Base-by-base conservation (phyloP, 92 coral and sea anemone genomes). In the Epizoanthus rinbou region DNA sequence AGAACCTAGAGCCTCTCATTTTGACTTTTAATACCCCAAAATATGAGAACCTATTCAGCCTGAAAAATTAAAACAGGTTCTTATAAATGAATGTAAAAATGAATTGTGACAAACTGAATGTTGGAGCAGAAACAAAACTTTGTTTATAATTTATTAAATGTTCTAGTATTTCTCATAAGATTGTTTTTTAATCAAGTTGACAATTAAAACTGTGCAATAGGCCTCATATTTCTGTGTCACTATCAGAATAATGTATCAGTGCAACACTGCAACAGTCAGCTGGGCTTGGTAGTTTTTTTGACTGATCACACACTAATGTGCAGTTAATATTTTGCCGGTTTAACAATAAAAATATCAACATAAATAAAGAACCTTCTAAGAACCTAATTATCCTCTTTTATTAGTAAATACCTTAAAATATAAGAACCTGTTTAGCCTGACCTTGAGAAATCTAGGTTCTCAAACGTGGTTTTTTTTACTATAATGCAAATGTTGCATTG, bases 401-500 rank as follows among this genome's bases (percentile, higher is more conserved):
- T 50, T 50, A 50, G 16, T 50, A 50, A 50, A 50, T 50, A 50
- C 54, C 54, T 10, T 50, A 10, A 50, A 50, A 50, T 50, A 50
- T 50, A 50, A 50, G 54, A 50, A 11, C 54, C 15, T 50, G 54
- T 50, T 50, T 50, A 50, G 54, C 15, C 54, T 10, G 54, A 50
- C 54, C 54, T 50, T 50, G 54, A 50, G 16, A 50, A 50, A 50
- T 50, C 54, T 50, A 50, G 54, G 54, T 50, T 50, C 54, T 50
- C 15, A 50, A 50, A 50, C 54, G 16, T 50, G 54, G 54, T 15
- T 9, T 50, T 9, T 50, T 50, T 50, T 50, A 50, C 54, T 50
- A 3, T 18, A 59, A 18, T 65, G 70, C 70, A 65, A 65, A 65
- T 65, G 70, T 65, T 65, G 43, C 70, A 43, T 65, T 65, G 70